phyloP scores from a whole-genome alignment of 2,888 invertebrate genomes.

The Phasia obesa region DNA sequence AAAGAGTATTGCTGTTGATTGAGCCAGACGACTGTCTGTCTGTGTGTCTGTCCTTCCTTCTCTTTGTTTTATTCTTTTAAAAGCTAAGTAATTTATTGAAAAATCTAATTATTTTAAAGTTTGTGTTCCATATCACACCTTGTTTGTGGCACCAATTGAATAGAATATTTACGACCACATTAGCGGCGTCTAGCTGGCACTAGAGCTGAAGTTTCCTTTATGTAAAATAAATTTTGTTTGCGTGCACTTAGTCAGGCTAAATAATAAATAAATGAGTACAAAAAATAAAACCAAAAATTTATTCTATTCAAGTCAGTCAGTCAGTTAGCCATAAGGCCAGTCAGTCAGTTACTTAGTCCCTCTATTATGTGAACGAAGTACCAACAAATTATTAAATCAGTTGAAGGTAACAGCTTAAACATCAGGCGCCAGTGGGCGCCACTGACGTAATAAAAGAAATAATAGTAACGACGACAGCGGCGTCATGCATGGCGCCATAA shows the following conservation, averaged over 20 bases:
- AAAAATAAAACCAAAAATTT: neutral
- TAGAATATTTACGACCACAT: slow-evolving; percentile 38
- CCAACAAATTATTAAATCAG: slow-evolving; percentile 72
- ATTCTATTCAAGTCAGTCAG: slow-evolving; percentile 29
- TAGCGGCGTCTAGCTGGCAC: slow-evolving; percentile 50
- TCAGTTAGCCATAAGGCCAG: slow-evolving; percentile 28
- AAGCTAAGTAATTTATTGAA: slow-evolving; percentile 39
- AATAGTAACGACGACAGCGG: slow-evolving; percentile 80
- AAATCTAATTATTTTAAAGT: slow-evolving; percentile 45
- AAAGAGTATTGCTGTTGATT: no score
- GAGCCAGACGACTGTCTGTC: neutral
- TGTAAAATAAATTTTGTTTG: slow-evolving; percentile 59
- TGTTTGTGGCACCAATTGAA: slow-evolving; percentile 31
- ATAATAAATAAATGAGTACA: slow-evolving; percentile 43
- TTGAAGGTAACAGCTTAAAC: slow-evolving; percentile 73
- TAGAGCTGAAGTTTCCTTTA: slow-evolving; percentile 39
- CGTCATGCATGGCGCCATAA: slow-evolving; percentile 81
- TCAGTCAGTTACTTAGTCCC: slow-evolving; percentile 66
- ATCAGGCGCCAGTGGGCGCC: slow-evolving; percentile 82
- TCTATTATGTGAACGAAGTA: slow-evolving; percentile 72
- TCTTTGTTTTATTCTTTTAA: slow-evolving; percentile 4
- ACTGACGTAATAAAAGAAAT: slow-evolving; percentile 83
- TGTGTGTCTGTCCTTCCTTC: neutral
- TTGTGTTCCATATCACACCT: slow-evolving; percentile 62
- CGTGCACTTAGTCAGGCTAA: slow-evolving; percentile 70